A percentile compares a stretch with the other conserved stretches of the same genome.
These are phyloP conservation scores for Phrixothrix hirtus DNA, from an alignment of 2,888 invertebrate species.

Conservation along the genomic window DNA sequence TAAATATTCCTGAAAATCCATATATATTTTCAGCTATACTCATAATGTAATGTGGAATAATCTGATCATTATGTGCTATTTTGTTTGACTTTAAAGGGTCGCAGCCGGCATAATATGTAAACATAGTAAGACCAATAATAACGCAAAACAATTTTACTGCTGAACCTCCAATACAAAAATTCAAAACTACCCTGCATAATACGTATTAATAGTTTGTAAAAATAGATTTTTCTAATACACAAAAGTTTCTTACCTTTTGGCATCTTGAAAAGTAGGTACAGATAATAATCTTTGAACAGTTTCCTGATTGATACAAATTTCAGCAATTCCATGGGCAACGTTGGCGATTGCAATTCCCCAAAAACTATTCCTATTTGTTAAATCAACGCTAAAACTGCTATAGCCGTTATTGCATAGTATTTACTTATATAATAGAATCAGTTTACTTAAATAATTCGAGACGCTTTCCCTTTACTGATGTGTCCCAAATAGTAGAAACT, in stretches of 20 bases:
- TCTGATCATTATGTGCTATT: constrained; percentile 61
- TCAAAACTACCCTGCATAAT: too few species aligned
- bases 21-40: constrained; percentile 67
- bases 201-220: too few species aligned
- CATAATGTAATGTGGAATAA: constrained; percentile 72
- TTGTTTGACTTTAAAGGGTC: constrained; percentile 66
- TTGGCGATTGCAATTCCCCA: constrained; percentile 64
- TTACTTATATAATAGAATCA: too few species aligned
- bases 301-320: constrained; percentile 63
- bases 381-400: constrained; percentile 39
- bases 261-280: too few species aligned
- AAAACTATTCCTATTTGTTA: constrained; percentile 64
- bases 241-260: constrained; percentile 58
- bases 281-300: constrained; percentile 64
- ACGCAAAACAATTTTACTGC: constrained; percentile 24
- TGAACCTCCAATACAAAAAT: constrained; percentile 25
- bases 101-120: constrained; percentile 66
- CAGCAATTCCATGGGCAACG: constrained; percentile 60
- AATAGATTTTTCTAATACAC: too few species aligned
- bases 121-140: constrained; percentile 66
- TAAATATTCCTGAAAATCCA: constrained; percentile 74
- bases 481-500: constrained; percentile 61
- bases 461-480: constrained; percentile 60
- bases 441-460: constrained; percentile 63
- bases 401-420: constrained; percentile 41